Conservation (phyloP, 2,797 vertebrate genomes). For the Crenichthys baileyi region DNA sequence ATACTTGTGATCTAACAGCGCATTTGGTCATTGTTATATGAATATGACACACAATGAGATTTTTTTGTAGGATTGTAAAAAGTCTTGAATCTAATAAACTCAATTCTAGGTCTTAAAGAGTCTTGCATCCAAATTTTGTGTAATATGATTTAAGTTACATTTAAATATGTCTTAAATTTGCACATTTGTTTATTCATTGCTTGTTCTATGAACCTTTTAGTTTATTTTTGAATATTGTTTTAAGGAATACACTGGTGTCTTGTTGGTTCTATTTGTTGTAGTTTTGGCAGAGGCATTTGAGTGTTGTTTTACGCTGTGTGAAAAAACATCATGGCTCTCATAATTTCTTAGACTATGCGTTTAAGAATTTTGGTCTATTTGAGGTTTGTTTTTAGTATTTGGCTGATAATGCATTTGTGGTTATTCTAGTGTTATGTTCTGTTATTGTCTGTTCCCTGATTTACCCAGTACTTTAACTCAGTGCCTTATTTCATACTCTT, state of each 20-base stretch:
- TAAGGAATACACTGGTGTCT: too few relatives aligned
- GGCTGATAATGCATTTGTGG: neutral
- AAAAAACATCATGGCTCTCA: neutral
- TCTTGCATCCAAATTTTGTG: neutral
- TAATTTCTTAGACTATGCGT: neutral
- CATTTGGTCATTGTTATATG: constrained; percentile 10
- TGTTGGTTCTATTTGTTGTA: neutral
- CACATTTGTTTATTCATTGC: neutral
- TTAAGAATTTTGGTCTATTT: neutral
- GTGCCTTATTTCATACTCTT: too few relatives aligned
- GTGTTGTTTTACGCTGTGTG: neutral
- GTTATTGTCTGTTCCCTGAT: neutral
- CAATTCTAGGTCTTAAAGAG: neutral
- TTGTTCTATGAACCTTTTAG: neutral
- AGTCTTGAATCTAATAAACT: neutral
- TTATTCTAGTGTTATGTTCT: neutral
- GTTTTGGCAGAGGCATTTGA: neutral
- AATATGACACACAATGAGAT: neutral
- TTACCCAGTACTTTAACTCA: too few relatives aligned
- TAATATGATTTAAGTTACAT: neutral
- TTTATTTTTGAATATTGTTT: too few relatives aligned
- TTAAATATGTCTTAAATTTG: neutral
- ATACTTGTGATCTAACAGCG: constrained; percentile 32
- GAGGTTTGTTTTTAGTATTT: neutral
- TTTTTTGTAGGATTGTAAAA: neutral